These are phyloP conservation scores for Australoheros facetus DNA, from an alignment of 2,797 vertebrate genomes.

Conservation along the genomic window DNA sequence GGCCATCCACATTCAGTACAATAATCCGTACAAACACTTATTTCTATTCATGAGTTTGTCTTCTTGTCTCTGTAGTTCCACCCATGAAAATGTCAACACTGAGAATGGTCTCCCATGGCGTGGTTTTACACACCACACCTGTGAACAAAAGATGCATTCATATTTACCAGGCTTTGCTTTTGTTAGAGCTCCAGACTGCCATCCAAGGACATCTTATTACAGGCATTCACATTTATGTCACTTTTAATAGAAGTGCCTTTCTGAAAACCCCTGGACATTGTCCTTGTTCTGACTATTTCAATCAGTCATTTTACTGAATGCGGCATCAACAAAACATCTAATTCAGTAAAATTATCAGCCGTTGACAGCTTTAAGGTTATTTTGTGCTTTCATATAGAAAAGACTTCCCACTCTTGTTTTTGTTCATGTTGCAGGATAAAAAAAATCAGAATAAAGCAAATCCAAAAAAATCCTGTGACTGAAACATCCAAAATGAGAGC, in stretches of 20 bases:
- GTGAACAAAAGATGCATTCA: conserved; percentile 57
- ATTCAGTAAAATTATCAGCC: neutral
- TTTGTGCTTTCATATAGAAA: neutral
- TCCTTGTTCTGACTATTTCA: neutral
- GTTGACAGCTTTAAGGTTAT: neutral
- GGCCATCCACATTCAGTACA: conserved; percentile 40
- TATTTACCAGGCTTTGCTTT: conserved; percentile 53
- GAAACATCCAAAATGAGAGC: no score
- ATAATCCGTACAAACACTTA: conserved; percentile 61
- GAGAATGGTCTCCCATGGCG: conserved; percentile 38
- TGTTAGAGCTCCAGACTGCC: conserved; percentile 24
- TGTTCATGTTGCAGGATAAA: neutral
- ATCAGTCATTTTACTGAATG: neutral
- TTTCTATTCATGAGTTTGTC: conserved; percentile 73
- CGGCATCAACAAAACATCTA: neutral
- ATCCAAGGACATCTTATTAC: conserved; percentile 10
- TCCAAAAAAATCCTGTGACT: neutral
- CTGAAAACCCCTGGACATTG: conserved; percentile 5
- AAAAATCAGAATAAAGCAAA: neutral
- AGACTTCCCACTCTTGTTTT: accelerated
- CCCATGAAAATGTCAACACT: conserved; percentile 57
- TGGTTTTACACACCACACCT: conserved; percentile 43
- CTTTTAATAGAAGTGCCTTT: conserved; percentile 7
- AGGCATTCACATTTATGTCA: conserved; percentile 19
- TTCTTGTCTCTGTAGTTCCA: conserved; percentile 26